These are phyloP conservation scores for Forficula auricularia DNA, from an alignment of 1,140 invertebrate species.

Conservation along the genomic window DNA sequence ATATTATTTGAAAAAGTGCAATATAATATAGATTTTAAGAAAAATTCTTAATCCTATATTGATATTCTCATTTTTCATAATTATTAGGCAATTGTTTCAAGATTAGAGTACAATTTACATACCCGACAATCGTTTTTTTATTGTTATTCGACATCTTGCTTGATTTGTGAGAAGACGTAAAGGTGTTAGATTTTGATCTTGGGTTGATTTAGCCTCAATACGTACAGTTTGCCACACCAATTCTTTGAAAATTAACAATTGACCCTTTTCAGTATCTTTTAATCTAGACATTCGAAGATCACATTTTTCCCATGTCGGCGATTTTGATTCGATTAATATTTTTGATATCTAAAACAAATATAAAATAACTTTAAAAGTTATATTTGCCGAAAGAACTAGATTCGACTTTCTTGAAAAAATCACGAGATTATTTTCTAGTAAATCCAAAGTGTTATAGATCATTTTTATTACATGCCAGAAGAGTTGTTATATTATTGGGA, in stretches of 20 bases:
- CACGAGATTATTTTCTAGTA: too few species aligned
- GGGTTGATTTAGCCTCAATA: slow-evolving; percentile 77
- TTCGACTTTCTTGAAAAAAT: too few species aligned
- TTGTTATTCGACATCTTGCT: slow-evolving; percentile 84
- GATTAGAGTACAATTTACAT: slow-evolving; percentile 11
- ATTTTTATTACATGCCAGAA: too few species aligned
- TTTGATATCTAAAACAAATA: slow-evolving; percentile 55
- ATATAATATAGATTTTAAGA: slow-evolving; percentile 1
- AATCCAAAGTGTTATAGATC: too few species aligned
- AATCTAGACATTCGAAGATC: slow-evolving; percentile 77
- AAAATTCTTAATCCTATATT: too few species aligned
- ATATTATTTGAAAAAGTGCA: neutral
- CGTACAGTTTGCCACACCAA: slow-evolving; percentile 90
- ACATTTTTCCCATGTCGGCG: slow-evolving; percentile 67
- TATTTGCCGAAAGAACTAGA: neutral
- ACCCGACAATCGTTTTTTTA: slow-evolving; percentile 87
- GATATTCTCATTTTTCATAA: too few species aligned
- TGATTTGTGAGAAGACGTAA: slow-evolving; percentile 85
- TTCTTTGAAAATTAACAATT: slow-evolving; percentile 93
- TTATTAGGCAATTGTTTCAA: too few species aligned
- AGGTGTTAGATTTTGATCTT: slow-evolving; percentile 66
- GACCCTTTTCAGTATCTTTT: slow-evolving; percentile 70
- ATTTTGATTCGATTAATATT: slow-evolving; percentile 81
- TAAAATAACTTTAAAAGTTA: neutral
- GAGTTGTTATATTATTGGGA: too few species aligned